Percentiles rank a stretch among this genome's conserved stretches.
Evolutionary conservation across 2,797 vertebrate species (phyloP).

Genomic region (Ptychobarbus kaznakovi): DNA sequence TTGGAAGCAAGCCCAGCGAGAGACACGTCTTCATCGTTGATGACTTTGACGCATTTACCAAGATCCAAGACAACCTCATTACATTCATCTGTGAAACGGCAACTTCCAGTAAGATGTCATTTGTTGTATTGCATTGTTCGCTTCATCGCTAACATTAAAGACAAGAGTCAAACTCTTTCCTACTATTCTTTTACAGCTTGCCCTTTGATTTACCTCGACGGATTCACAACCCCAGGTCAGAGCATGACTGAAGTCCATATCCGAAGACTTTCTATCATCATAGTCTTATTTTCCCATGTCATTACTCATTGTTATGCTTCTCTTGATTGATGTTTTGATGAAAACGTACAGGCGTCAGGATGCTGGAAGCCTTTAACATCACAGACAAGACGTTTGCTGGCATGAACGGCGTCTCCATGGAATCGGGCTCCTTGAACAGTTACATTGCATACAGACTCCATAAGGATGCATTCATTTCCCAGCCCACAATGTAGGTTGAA

Average conservation of each 20-base stretch:
- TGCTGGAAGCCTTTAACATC: constrained; percentile 97
- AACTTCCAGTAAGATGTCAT: constrained; percentile 90
- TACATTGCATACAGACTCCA: constrained; percentile 91
- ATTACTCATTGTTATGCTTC: constrained; percentile 3
- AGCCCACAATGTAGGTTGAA: constrained; percentile 89
- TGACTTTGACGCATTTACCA: constrained; percentile 95
- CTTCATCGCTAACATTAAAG: neutral
- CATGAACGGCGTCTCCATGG: constrained; percentile 93
- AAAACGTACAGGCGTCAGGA: constrained; percentile 87
- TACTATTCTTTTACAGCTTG: constrained; percentile 84
- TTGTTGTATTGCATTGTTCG: neutral
- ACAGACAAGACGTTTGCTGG: constrained; percentile 92
- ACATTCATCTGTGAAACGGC: constrained; percentile 99
- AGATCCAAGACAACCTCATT: constrained; percentile 98
- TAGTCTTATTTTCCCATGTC: neutral
- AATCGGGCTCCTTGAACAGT: constrained; percentile 95
- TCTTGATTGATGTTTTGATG: constrained; percentile 16
- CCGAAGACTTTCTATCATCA: neutral
- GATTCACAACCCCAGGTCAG: constrained; percentile 97
- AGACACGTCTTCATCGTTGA: constrained; percentile 97
- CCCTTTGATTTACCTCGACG: constrained; percentile 96
- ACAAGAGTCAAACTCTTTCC: neutral
- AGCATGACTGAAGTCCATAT: constrained; percentile 43
- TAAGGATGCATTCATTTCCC: constrained; percentile 91
- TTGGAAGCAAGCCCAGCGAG: constrained; percentile 96